Conservation (phyloP, 2,888 invertebrate genomes). For the Agrotis exclamationis region DNA sequence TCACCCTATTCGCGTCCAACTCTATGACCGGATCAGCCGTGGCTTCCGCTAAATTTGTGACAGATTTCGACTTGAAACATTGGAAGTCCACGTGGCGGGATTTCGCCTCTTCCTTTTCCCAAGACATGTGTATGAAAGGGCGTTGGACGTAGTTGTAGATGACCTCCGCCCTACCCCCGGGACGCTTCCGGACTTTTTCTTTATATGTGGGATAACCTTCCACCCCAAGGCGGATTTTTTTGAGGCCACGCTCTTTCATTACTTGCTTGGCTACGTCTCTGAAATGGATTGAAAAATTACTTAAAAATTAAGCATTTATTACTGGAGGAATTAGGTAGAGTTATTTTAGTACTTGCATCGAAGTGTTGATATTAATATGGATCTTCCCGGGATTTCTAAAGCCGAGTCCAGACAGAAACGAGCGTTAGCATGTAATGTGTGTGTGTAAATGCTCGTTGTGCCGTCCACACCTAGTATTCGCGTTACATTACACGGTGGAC, state of each 20-base stretch:
- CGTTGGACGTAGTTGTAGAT: slow-evolving; percentile 99
- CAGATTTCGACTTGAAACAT: slow-evolving; percentile 99
- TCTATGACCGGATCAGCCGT: slow-evolving; percentile 96
- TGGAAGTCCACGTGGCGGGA: slow-evolving; percentile 99
- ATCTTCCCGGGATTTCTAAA: no score
- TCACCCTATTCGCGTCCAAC: slow-evolving; percentile 87
- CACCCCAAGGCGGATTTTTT: slow-evolving; percentile 99
- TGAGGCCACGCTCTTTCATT: slow-evolving; percentile 99
- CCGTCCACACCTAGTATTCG: no score
- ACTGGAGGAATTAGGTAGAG: no score
- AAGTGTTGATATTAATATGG: no score
- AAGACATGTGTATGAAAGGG: slow-evolving; percentile 99
- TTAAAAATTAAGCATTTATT: no score
- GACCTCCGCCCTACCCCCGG: slow-evolving; percentile 98
- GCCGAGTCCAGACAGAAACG: no score
- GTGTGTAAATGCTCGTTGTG: no score
- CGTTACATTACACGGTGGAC: no score
- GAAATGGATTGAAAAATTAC: slow-evolving; percentile 35
- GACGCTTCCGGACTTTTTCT: slow-evolving; percentile 98
- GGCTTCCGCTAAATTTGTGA: slow-evolving; percentile 98
- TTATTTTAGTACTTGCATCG: no score
- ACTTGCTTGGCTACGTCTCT: slow-evolving; percentile 99
- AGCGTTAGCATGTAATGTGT: no score
- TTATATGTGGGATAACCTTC: slow-evolving; percentile 99
- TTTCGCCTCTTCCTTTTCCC: slow-evolving; percentile 99